A percentile compares a stretch with the other conserved stretches of the same genome.
These are phyloP conservation scores for Cervus canadensis DNA, from an alignment of 2,113 vertebrate species.

Conservation along the genomic window DNA sequence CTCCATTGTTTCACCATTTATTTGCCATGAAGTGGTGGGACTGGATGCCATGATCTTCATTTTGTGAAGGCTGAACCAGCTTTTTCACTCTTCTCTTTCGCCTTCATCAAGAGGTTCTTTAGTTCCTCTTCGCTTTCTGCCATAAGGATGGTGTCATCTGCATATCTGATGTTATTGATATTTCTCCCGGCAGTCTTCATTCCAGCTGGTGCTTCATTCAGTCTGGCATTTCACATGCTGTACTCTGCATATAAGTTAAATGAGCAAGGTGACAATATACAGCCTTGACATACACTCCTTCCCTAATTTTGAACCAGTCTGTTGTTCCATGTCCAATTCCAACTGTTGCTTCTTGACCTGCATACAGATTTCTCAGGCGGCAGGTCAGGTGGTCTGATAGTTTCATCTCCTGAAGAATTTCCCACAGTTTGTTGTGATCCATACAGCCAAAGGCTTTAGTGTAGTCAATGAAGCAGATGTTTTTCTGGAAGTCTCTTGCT, in stretches of 20 bases:
- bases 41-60: background rate
- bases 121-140: background rate
- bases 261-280: background rate
- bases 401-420: background rate
- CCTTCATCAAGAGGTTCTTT: background rate
- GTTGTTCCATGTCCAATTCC: background rate
- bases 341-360: background rate
- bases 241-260: background rate
- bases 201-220: background rate
- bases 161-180: background rate
- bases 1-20: background rate
- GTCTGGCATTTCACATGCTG: background rate
- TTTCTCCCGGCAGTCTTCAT: background rate
- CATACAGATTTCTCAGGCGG: background rate
- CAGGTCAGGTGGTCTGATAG: background rate
- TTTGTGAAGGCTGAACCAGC: background rate
- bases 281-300: background rate
- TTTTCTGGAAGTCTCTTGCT: too few relatives aligned
- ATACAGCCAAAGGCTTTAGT: background rate
- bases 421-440: background rate
- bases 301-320: background rate
- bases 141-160: background rate
- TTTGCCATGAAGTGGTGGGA: background rate
- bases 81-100: background rate
- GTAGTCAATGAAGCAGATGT: too few relatives aligned